Evolutionary conservation across 2,888 invertebrate species (phyloP), one percentile per base, ranked within the genome.

Genomic region (Drosophila anomalata): DNA sequence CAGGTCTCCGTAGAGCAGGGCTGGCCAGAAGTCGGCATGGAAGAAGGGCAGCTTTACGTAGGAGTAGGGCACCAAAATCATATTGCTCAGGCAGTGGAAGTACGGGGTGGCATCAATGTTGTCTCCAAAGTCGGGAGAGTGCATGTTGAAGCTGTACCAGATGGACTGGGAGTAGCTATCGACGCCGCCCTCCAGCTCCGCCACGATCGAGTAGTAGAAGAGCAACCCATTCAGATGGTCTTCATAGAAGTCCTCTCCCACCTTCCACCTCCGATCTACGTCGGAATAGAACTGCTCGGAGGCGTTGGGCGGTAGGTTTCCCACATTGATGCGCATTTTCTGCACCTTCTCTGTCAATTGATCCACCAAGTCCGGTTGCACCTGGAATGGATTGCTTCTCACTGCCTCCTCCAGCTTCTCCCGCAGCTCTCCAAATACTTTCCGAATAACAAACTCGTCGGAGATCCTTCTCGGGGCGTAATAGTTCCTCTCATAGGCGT

Each of bases 91-190:
- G 22, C 81, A 80, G 17, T 77, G 83, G 51, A 86, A 90, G 65
- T 89, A 88, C 1, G 89, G 88, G 3, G 90, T 90, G 31, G 87
- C 80, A 57, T 89, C 88, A 5, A 89, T 69, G 29, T 79, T 85
- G 33, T 90, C 90, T 5, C 63, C 47, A 36, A 88, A 74, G n/a
- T 77, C 75, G 0, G 89, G 89, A 14, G 63, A 75, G 39, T 89
- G 89, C 50, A 85, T 65, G 29, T 88, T 86, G 36, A 90, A 90
- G 22, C 79, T 77, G 50, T 82, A 79, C 80, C 81, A 85, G 4
- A 77, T 44, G 3, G 59, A 44, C 42, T 66, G 6, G 0, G 59
- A 33, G 4, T 44, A 55, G 14, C 36, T 14, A 7, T 77, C 58
- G 7, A 12, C 11, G 3, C 39, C 73, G 3, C 63, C 66, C 47